Conservation (phyloP, 2,113 vertebrate species). For the Epinephelus moara region DNA sequence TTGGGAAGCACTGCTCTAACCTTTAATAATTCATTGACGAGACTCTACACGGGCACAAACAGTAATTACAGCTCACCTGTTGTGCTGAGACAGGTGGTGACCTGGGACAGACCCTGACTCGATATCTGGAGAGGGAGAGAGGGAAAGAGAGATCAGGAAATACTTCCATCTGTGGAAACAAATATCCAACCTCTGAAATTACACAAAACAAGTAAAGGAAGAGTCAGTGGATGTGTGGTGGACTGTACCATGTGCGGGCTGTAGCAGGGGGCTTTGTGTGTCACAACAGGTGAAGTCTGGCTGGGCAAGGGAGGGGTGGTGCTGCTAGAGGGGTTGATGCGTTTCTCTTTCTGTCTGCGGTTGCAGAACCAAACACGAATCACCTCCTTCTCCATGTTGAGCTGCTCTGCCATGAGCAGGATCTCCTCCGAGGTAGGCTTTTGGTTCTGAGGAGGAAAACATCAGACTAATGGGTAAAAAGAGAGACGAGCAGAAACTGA, state of each 20-base stretch:
- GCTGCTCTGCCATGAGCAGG: conserved; percentile 92
- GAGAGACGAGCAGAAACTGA: neutral
- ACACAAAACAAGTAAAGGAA: neutral
- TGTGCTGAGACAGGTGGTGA: conserved; percentile 83
- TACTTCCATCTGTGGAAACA: conserved; percentile 15
- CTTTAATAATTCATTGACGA: conserved; percentile 64
- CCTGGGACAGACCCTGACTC: conserved; percentile 83
- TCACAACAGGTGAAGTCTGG: conserved; percentile 78
- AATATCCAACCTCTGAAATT: neutral
- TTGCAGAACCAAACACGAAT: conserved; percentile 97
- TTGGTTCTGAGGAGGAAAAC: conserved; percentile 87
- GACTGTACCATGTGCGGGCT: conserved; percentile 78
- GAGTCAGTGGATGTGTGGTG: neutral
- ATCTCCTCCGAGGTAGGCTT: conserved; percentile 97
- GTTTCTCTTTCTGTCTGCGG: conserved; percentile 94
- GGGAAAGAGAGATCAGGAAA: conserved; percentile 30
- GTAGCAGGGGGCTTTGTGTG: conserved; percentile 89
- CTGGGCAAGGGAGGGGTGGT: conserved; percentile 89
- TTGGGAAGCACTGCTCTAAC: conserved; percentile 6
- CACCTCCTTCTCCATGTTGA: conserved; percentile 97
- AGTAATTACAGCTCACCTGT: conserved; percentile 78
- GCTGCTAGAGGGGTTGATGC: conserved; percentile 93
- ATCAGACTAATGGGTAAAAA: neutral
- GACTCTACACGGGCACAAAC: conserved; percentile 30
- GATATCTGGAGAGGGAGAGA: conserved; percentile 75